Conservation (phyloP, 1,140 invertebrate genomes). For the Phocides pigmalion region DNA sequence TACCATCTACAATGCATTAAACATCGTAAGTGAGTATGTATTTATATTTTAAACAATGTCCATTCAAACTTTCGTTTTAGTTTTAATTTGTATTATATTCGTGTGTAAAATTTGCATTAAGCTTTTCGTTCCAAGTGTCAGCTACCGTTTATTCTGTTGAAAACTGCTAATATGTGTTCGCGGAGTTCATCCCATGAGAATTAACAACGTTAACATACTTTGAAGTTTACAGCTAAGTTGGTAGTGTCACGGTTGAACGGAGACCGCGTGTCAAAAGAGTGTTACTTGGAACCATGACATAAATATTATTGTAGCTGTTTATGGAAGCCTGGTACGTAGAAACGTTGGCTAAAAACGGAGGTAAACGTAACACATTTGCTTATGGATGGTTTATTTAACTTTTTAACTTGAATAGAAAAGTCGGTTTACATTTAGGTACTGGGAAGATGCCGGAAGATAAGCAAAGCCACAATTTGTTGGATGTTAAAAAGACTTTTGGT, state of each 20-base stretch:
- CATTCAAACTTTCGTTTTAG: not conserved
- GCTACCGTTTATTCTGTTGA: not conserved
- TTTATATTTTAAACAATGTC: conserved; percentile 17
- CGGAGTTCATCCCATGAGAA: not conserved
- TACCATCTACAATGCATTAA: conserved; percentile 48
- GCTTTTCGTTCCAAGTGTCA: not conserved
- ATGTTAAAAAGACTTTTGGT: conserved; percentile 24
- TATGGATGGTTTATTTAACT: conserved; percentile 11
- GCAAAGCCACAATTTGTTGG: conserved; percentile 15
- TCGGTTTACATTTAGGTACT: conserved; percentile 14
- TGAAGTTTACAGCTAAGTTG: conserved; percentile 8
- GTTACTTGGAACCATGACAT: conserved; percentile 24
- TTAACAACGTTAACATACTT: conserved; percentile 14
- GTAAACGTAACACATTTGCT: conserved; percentile 6
- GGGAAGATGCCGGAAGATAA: not conserved
- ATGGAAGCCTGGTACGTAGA: conserved; percentile 10
- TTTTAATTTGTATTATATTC: not conserved
- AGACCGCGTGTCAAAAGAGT: conserved; percentile 22
- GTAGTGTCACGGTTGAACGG: conserved; percentile 28
- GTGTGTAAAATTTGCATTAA: not conserved
- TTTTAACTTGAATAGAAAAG: conserved; percentile 25
- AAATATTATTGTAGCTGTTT: conserved; percentile 25
- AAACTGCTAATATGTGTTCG: not conserved
- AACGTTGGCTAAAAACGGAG: conserved; percentile 12
- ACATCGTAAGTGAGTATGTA: conserved; percentile 38